These are phyloP conservation scores for Misgurnus mizolepis DNA, from an alignment of 2,113 vertebrate genomes.

Conservation along the genomic window DNA sequence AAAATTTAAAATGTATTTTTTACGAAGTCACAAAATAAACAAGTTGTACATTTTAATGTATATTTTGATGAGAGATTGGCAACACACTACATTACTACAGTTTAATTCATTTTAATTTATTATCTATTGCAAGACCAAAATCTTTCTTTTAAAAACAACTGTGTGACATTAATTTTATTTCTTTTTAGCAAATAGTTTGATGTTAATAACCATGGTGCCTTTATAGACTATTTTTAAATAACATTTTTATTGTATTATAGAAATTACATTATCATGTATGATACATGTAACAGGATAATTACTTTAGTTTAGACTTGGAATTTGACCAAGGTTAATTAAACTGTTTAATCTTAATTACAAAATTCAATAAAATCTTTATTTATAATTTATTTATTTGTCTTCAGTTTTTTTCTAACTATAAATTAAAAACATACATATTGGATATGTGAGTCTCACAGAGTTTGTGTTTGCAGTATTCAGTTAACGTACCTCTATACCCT, in stretches of 20 bases:
- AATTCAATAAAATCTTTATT: not conserved
- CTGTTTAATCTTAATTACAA: not conserved
- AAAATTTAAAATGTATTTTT: slow-evolving; percentile 2
- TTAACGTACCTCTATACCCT: too few relatives aligned
- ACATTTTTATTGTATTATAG: not conserved
- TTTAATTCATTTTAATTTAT: not conserved
- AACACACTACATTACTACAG: slow-evolving; percentile 7
- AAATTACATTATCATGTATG: not conserved
- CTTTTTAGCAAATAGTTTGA: not conserved
- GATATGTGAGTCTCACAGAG: not conserved
- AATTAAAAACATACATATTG: not conserved
- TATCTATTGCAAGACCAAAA: not conserved
- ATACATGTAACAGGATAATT: not conserved
- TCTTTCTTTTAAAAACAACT: not conserved
- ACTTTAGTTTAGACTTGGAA: not conserved
- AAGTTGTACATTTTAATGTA: not conserved
- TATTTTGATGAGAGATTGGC: not conserved
- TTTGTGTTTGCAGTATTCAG: not conserved
- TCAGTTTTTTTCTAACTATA: not conserved
- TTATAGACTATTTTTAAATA: not conserved
- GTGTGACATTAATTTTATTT: not conserved
- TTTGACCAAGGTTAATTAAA: not conserved
- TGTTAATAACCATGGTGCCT: slow-evolving; percentile 14
- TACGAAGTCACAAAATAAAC: not conserved
- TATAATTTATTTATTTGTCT: not conserved